These are phyloP conservation scores for Lepidothrix coronata DNA, from an alignment of 2,113 vertebrate species.

Conservation along the genomic window DNA sequence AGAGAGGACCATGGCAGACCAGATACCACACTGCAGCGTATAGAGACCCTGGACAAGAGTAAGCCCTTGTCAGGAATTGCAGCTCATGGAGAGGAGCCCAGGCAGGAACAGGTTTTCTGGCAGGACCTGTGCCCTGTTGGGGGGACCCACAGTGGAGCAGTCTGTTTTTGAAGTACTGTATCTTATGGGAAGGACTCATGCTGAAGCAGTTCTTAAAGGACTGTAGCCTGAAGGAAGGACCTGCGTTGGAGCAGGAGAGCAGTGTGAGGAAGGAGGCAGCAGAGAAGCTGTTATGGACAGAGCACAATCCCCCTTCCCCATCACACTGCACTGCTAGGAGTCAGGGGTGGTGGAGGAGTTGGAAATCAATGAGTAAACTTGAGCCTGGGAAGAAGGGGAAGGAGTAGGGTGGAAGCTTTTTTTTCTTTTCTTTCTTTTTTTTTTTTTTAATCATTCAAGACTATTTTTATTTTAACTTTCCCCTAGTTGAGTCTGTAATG, in stretches of 20 bases:
- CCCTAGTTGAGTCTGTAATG: not conserved
- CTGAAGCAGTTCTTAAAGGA: not conserved
- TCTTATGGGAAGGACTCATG: not conserved
- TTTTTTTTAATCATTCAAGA: not conserved
- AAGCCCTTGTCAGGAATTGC: not conserved
- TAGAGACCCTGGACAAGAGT: not conserved
- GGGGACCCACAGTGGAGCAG: not conserved
- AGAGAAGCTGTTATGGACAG: not conserved
- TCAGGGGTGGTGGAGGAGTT: not conserved
- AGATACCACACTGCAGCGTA: accelerated
- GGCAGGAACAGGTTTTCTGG: not conserved
- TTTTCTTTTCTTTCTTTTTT: not conserved
- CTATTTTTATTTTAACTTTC: not conserved
- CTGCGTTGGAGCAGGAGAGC: not conserved
- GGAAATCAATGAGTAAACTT: not conserved
- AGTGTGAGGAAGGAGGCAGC: not conserved
- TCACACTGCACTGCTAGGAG: not conserved
- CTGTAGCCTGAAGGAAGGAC: not conserved
- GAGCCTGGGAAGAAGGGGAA: not conserved
- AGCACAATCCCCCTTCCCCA: not conserved
- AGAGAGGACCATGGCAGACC: not conserved
- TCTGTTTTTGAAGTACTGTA: not conserved
- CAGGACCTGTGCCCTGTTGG: not conserved
- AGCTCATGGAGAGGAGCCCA: not conserved
- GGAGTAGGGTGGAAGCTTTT: not conserved